Base-by-base conservation (phyloP, 2,797 vertebrate species). In the Clarias pachynema region DNA sequence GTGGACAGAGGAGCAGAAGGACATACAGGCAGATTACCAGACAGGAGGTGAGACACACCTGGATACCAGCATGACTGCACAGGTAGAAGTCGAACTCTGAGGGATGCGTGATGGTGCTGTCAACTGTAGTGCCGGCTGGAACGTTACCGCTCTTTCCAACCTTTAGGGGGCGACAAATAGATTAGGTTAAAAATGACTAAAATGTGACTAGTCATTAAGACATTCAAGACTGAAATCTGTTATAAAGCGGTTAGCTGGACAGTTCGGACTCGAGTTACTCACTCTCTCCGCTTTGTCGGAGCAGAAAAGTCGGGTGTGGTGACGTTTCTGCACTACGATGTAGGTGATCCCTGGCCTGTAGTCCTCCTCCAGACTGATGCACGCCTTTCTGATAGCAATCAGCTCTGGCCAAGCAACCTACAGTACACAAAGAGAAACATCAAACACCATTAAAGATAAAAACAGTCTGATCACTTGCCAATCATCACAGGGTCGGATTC, bases 11-110 rank as follows among this genome's bases (percentile, higher is more conserved):
- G 34, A 31, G 16, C 0, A 53, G 2, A 53, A 6, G 10, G 4
- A 75, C 8, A 4, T 5, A 65, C 14, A 12, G 2, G 22, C 7
- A 14, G 2, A 22, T 59, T 7, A 62, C n/a, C 53, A 60, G 49
- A 20, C 3, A 53, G 59, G 26, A 34, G 22, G 22, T 26, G 1
- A 7, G 34, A 16, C 84, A 94, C 94, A 98, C 98, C 97, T 99
- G 98, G 94, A 99, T 99, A 89, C 98, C 98, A 91, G 98, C 98
- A 87, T 99, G 98, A 95, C 98, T 99, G 95, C 98, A 99, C 94
- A 99, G 96, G 95, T 99, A 99, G 95, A 99, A 99, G 93, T 99
- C 98, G 86, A 99, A 99, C 93, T 99, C 98, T 2, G 98, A 99
- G 37, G 98, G 98, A 93, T 99, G 98, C 1, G 98, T 99, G 94